Base-by-base conservation (phyloP, 2,888 invertebrate genomes). In the Lasius fuliginosus region DNA sequence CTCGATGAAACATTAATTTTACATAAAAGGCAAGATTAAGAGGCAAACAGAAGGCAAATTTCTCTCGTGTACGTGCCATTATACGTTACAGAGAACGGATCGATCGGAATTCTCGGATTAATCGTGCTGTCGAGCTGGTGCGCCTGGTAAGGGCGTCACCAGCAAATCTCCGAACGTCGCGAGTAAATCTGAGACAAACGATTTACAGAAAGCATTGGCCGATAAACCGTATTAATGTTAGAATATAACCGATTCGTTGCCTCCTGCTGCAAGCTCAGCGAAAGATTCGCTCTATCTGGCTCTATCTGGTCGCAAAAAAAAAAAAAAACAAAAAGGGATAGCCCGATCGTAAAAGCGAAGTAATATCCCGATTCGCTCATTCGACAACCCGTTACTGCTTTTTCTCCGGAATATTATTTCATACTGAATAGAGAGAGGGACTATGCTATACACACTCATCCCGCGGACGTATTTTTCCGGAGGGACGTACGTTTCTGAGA, bases 121-220 rank as follows among this genome's bases (percentile, higher is more conserved):
- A 81, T 74, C 71, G 56, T 68, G 40, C 56, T 58, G 75, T 79
- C 46, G 42, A 74, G 46, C 23, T 36, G n/a, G 46, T 60, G 46
- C 33, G 46, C 58, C 58, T 74, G 79, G 42, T 79, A 74, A 74
- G 79, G 79, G 79, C 79, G 79, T 79, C 82, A 89, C 68, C 85
- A 60, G 82, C 87, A 89, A 90, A 88, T 87, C 88, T 88, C 85
- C 69, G 62, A 86, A 87, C 86, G 89, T 88, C 87, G 87, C 56
- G 82, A 86, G 88, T 90, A 91, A 92, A 92, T 92, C 83, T 85
- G 73, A 73, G 75, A 81, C 81, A 87, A 89, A 86, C 83, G 86
- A 85, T 91, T 89, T 81, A 77, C 84, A 68, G 58, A 76, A 87
- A 77, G 76, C 86, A 73, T 79, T 56, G 69, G 64, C 67, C 75